Conservation (phyloP, 2,888 invertebrate species). For the Papilio protenor region DNA sequence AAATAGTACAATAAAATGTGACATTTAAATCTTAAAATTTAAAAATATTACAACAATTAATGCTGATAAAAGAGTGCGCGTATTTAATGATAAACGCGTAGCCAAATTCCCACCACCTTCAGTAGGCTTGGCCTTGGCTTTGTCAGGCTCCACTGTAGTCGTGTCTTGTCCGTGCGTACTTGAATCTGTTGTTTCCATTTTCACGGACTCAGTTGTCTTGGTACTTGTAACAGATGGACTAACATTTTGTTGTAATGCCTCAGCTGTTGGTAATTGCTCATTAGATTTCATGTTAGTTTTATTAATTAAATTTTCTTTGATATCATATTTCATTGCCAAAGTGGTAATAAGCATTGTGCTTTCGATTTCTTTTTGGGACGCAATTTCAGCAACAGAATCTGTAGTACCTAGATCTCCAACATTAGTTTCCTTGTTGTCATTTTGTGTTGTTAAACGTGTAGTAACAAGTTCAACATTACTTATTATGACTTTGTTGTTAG, state of each 20-base stretch:
- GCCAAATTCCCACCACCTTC: slow-evolving; percentile 20
- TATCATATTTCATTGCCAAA: slow-evolving; percentile 7
- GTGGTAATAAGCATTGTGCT: not conserved
- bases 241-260: slow-evolving; percentile 68
- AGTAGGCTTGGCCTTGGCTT: not conserved
- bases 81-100: slow-evolving; percentile 34
- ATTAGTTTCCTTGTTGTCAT: not conserved
- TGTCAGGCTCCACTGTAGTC: slow-evolving; percentile 16
- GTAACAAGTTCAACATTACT: not conserved
- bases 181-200: slow-evolving; percentile 48
- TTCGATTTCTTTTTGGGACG: not conserved
- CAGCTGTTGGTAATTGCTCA: slow-evolving; percentile 64
- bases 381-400: not conserved
- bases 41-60: not conserved
- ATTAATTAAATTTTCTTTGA: slow-evolving; percentile 16
- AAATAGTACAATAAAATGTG: slow-evolving; percentile 8
- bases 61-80: not conserved
- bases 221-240: slow-evolving; percentile 53
- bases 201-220: slow-evolving; percentile 56
- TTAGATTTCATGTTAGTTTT: slow-evolving; percentile 48
- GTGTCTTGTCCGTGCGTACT: slow-evolving; percentile 39
- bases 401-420: not conserved
- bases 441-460: not conserved
- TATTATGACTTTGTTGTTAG: not conserved
- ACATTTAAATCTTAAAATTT: not conserved